These are phyloP conservation scores for Brienomyrus brachyistius DNA, from an alignment of 2,113 vertebrate genomes.

Conservation along the genomic window DNA sequence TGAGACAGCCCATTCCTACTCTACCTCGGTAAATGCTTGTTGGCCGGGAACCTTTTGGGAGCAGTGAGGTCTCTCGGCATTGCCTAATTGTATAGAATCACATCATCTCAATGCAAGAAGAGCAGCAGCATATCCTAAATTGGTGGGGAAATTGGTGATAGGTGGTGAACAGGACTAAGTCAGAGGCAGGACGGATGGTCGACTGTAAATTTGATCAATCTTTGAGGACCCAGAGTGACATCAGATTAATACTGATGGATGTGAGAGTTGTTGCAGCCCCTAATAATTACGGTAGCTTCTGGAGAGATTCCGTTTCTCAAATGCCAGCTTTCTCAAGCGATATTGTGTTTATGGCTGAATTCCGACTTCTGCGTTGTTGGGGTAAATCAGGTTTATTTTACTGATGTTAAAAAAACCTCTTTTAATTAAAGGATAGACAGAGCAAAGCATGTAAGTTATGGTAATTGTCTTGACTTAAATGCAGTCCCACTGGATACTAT, in stretches of 20 bases:
- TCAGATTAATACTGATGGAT: not conserved
- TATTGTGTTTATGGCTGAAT: not conserved
- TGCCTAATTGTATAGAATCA: not conserved
- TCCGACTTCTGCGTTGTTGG: not conserved
- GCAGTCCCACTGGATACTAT: not conserved
- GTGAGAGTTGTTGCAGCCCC: not conserved
- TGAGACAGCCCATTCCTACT: not conserved
- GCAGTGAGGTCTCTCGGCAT: not conserved
- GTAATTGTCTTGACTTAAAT: not conserved
- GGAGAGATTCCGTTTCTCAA: not conserved
- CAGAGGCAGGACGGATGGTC: not conserved
- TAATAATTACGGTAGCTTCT: not conserved
- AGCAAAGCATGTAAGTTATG: not conserved
- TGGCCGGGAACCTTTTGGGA: not conserved
- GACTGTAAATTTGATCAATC: not conserved
- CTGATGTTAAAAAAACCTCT: not conserved
- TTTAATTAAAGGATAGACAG: not conserved
- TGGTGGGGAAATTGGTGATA: not conserved
- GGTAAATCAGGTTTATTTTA: not conserved
- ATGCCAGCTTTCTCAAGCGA: not conserved
- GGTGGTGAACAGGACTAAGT: not conserved
- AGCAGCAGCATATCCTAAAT: not conserved
- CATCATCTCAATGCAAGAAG: not conserved
- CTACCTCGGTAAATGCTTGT: not conserved
- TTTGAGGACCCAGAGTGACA: not conserved